phyloP scores from a whole-genome alignment of 2,113 vertebrate species.

The Antennarius striatus region DNA sequence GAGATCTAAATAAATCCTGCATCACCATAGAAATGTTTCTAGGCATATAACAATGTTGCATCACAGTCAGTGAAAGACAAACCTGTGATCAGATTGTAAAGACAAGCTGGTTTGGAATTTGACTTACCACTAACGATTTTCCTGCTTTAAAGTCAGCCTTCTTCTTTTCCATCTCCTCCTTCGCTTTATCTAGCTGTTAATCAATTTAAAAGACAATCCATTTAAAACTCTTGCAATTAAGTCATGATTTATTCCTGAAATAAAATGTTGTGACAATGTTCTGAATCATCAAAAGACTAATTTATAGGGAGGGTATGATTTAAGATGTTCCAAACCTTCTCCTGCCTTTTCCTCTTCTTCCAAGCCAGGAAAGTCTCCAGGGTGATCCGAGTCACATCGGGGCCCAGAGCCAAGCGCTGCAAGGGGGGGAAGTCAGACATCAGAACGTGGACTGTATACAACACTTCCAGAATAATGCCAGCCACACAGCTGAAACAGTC shows the following conservation, averaged over 20 bases:
- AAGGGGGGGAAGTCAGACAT: background rate
- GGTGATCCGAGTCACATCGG: constrained; percentile 95
- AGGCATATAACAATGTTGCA: too few relatives aligned
- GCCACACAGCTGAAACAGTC: too few relatives aligned
- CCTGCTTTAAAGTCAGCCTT: constrained; percentile 98
- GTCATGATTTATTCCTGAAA: background rate
- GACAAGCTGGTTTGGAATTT: background rate
- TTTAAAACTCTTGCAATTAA: background rate
- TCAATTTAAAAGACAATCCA: background rate
- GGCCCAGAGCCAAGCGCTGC: constrained; percentile 90
- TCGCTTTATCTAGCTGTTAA: constrained; percentile 81
- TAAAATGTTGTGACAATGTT: background rate
- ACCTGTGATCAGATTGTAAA: background rate
- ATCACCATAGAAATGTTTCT: too few relatives aligned
- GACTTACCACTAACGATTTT: constrained; percentile 88
- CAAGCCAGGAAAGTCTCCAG: constrained; percentile 97
- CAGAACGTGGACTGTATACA: background rate
- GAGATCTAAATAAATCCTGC: background rate
- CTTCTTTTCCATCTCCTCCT: constrained; percentile 94
- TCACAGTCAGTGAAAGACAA: background rate
- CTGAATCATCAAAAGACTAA: background rate
- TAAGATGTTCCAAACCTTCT: constrained; percentile 77
- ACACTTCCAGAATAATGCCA: too few relatives aligned
- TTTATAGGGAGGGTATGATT: too few relatives aligned
- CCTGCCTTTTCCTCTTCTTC: constrained; percentile 99